Evolutionary conservation across 2,113 vertebrate species (phyloP).

Genomic region (Psophia crepitans): DNA sequence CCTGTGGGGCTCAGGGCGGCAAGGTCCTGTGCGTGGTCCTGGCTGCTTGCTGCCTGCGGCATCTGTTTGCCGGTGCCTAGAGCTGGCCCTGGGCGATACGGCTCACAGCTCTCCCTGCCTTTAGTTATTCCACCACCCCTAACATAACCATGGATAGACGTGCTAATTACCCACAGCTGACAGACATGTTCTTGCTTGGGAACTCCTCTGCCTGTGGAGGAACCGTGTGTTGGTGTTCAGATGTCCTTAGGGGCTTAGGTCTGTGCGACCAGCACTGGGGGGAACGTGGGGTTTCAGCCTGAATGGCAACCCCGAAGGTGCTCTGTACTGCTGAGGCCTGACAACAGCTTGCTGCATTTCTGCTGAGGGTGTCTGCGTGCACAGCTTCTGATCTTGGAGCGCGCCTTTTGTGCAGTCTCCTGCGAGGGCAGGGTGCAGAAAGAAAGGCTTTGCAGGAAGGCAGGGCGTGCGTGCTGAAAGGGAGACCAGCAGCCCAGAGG

Average conservation of each 20-base stretch:
- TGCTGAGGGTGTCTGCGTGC: accelerated
- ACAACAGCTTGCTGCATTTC: background rate
- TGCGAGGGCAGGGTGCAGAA: background rate
- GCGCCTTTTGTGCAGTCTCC: background rate
- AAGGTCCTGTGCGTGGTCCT: background rate
- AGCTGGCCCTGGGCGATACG: background rate
- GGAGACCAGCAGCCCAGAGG: background rate
- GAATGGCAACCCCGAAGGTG: background rate
- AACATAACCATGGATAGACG: background rate
- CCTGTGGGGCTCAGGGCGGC: background rate
- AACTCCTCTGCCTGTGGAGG: background rate
- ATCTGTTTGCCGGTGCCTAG: background rate
- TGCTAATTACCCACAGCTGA: background rate
- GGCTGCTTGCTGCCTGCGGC: background rate
- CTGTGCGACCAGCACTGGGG: background rate
- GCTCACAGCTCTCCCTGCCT: background rate
- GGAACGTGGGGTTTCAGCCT: background rate
- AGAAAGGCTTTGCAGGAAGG: background rate
- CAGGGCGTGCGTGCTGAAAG: background rate
- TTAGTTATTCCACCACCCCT: background rate
- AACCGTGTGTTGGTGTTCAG: background rate
- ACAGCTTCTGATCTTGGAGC: background rate
- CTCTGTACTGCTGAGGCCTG: background rate
- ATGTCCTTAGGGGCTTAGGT: background rate
- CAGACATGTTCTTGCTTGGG: background rate